phyloP scores from a whole-genome alignment of 2,113 vertebrate genomes.

The Pluvianellus socialis region DNA sequence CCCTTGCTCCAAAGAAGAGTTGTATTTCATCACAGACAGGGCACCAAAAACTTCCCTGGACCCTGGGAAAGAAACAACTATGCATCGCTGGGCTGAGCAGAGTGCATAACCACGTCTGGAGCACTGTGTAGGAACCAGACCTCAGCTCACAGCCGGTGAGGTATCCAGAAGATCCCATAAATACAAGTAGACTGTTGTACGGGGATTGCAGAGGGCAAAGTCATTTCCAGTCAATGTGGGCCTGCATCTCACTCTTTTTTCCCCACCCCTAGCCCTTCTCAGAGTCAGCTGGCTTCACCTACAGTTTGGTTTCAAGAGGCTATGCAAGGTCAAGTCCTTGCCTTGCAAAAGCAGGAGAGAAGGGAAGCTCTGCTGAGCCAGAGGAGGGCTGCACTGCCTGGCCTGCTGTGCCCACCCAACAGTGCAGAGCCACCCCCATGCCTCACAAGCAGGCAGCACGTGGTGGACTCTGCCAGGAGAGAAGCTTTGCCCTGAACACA shows the following conservation, averaged over 20 bases:
- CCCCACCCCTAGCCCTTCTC: not conserved
- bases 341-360: not conserved
- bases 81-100: not conserved
- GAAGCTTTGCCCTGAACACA: not conserved
- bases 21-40: not conserved
- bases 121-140: not conserved
- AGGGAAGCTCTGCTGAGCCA: not conserved
- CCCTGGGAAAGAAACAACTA: not conserved
- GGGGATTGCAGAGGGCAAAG: not conserved
- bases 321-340: not conserved
- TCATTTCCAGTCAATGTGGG: not conserved
- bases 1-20: not conserved
- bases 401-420: accelerated
- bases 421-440: accelerated
- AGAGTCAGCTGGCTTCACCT: not conserved
- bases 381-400: not conserved
- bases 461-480: accelerated
- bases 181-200: not conserved
- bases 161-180: not conserved
- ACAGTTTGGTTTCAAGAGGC: not conserved
- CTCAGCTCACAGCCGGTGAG: not conserved
- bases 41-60: not conserved
- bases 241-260: not conserved
- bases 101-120: not conserved
- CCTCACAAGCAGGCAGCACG: not conserved